phyloP scores from a whole-genome alignment of 2,797 vertebrate species.

The Micromesistius poutassou region DNA sequence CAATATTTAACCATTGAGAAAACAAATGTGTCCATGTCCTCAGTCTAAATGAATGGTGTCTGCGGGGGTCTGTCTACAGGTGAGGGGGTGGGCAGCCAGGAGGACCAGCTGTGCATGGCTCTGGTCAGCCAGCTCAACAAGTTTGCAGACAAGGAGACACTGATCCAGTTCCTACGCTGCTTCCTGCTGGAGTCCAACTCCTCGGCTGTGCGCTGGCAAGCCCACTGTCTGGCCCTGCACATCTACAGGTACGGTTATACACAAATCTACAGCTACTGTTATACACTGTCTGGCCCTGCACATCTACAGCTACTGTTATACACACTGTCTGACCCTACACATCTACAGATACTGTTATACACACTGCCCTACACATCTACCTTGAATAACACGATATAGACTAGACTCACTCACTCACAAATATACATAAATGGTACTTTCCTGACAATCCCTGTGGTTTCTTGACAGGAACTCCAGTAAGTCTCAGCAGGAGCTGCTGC shows the following conservation, averaged over 20 bases:
- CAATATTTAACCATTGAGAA: background rate
- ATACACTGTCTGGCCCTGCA: background rate
- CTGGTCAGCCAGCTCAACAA: conserved; percentile 97
- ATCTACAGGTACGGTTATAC: conserved; percentile 73
- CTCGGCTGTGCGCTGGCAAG: conserved; percentile 97
- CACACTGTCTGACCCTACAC: conserved; percentile 84
- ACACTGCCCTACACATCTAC: conserved; percentile 85
- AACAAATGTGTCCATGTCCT: background rate
- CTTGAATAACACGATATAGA: too few species aligned
- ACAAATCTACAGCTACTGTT: background rate
- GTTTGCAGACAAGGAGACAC: conserved; percentile 96
- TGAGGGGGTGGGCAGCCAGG: conserved; percentile 87
- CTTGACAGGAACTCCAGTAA: conserved; percentile 89
- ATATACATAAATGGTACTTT: background rate
- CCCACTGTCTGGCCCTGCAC: conserved; percentile 92
- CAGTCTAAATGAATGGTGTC: conserved; percentile 4
- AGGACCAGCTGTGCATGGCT: conserved; percentile 94
- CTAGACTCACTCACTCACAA: too few species aligned
- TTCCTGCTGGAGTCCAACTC: conserved; percentile 97
- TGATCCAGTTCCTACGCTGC: conserved; percentile 95
- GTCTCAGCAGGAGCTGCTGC: conserved; percentile 90
- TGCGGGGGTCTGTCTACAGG: conserved; percentile 63
- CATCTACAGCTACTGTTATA: background rate
- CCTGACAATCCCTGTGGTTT: background rate
- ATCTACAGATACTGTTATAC: background rate